A percentile compares a stretch with the other conserved stretches of the same genome.
phyloP scores from a whole-genome alignment of 2,113 vertebrate species.

The Ceyx cyanopectus region DNA sequence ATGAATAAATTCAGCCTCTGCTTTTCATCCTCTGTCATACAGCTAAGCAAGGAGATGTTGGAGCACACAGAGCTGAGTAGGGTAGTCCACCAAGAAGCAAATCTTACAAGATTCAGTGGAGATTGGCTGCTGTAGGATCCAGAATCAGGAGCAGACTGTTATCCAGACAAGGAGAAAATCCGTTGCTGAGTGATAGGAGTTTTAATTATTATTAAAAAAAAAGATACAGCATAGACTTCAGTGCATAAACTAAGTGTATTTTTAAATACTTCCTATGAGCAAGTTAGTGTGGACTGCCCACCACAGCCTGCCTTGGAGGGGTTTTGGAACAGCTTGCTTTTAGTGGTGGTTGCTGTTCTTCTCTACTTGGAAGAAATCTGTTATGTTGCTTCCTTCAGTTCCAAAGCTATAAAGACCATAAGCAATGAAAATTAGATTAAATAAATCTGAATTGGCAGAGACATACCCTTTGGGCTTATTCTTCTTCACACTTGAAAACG shows the following conservation, averaged over 20 bases:
- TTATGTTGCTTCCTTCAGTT: background rate
- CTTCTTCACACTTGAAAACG: background rate
- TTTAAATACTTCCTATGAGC: background rate
- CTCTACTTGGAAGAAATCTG: background rate
- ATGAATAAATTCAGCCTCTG: background rate
- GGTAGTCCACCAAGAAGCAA: background rate
- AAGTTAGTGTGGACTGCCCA: background rate
- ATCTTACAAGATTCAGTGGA: background rate
- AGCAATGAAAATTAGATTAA: background rate
- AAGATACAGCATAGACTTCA: background rate
- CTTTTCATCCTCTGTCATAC: background rate
- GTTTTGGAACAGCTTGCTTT: background rate
- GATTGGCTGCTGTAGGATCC: background rate
- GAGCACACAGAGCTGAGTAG: background rate
- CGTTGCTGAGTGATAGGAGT: background rate
- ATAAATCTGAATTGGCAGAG: background rate
- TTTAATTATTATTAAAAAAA: background rate
- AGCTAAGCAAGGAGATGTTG: background rate
- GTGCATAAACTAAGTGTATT: background rate
- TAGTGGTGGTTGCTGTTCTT: background rate
- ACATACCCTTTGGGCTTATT: background rate
- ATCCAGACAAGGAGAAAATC: background rate
- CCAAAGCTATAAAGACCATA: background rate
- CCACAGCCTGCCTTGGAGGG: background rate
- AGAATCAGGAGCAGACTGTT: background rate